phyloP scores from a whole-genome alignment of 2,888 invertebrate species.

The Chydorus sphaericus region DNA sequence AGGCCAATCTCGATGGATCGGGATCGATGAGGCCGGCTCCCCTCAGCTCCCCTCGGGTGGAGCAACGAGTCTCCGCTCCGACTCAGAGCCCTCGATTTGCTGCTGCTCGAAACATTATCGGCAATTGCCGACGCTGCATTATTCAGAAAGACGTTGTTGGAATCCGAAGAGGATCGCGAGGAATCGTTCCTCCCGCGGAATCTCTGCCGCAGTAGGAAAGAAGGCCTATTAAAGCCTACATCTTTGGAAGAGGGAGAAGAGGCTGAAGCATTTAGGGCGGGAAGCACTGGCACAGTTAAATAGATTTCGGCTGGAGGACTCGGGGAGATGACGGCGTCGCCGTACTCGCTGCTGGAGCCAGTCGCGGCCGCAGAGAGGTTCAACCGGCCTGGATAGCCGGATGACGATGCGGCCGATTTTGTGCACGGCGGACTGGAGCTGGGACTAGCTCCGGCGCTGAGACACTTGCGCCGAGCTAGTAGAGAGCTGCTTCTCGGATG shows the following conservation, averaged over 20 bases:
- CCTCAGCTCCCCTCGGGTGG: constrained; percentile 35
- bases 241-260: neutral
- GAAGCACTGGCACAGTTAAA: constrained; percentile 13
- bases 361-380: no score
- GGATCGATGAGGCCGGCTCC: constrained; percentile 3
- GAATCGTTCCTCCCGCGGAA: constrained; percentile 6
- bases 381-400: neutral
- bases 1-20: constrained; percentile 12
- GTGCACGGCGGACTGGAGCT: constrained; percentile 13
- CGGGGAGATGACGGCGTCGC: constrained; percentile 7
- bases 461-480: constrained; percentile 9
- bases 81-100: constrained; percentile 15
- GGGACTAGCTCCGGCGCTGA: constrained; percentile 14
- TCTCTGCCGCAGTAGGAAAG: neutral
- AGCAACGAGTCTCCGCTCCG: constrained; percentile 49
- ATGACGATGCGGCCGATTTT: neutral
- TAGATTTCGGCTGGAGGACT: constrained; percentile 15
- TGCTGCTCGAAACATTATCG: no score
- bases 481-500: neutral
- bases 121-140: no score
- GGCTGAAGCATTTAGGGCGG: constrained; percentile 1
- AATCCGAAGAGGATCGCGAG: neutral
- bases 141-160: no score
- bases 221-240: neutral
- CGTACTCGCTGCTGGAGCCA: constrained; percentile 12